Base-by-base conservation (phyloP, 2,797 vertebrate species). In the Mus caroli region DNA sequence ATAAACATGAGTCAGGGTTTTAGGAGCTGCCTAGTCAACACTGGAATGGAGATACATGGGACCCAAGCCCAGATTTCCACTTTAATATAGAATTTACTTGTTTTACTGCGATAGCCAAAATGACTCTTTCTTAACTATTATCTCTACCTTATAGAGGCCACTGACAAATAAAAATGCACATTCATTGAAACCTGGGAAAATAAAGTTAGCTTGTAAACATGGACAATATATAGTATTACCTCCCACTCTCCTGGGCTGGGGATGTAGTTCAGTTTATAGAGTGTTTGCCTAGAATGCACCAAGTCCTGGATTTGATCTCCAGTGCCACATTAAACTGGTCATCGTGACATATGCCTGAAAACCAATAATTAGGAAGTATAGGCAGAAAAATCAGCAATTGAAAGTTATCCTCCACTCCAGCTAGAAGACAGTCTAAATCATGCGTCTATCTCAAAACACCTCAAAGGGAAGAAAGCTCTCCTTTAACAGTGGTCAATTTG, bases 151-250 rank as follows among this genome's bases (percentile, higher is more conserved):
- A 56, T 37, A n/a, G 69, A 95, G 34, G 37, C 31, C 58, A 84
- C 31, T 78, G 75, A 46, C 88, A 92, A 92, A 62, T 94, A 91
- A 91, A 92, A 87, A 93, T 90, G 43, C 20, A 93, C 82, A 88
- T 80, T 95, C 71, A 90, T 88, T 93, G 77, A 96, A 93, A 86
- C 40, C 40, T 96, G 77, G 88, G 46, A 93, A 92, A 97, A 94
- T 85, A 58, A 96, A 96, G 73, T 46, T 88, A 79, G 37, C 69
- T 79, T 95, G 43, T 93, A 69, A 87, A 73, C 85, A 77, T 90
- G 97, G 91, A 87, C 76, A 96, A 96, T 96, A 96, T 85, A 87
- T 64, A 96, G 96, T 96, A 96, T 88, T 77, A 64, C n/a, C 37
- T 95, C 46, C 46, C 22, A 62, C 24, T 91, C 37, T 37, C 88